phyloP scores from a whole-genome alignment of 1,140 invertebrate genomes.

The Rhopalosiphum maidis region DNA sequence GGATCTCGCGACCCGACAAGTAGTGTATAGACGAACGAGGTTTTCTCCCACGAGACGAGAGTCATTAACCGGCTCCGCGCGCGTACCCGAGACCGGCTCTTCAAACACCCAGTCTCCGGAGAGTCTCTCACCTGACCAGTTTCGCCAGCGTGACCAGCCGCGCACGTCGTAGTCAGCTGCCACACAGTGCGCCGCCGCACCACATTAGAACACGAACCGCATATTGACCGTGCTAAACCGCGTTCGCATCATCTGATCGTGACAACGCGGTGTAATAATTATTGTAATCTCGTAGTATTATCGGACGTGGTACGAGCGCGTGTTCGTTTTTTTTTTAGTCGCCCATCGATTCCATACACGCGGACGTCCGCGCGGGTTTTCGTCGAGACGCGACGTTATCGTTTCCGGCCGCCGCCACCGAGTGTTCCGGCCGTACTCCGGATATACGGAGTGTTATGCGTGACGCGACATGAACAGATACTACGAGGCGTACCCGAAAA shows the following conservation, averaged over 20 bases:
- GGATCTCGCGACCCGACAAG: not conserved
- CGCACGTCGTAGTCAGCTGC: slow-evolving; percentile 36
- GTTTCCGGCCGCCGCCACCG: not conserved
- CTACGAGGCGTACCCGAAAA: slow-evolving; percentile 61
- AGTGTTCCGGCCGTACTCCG: not conserved
- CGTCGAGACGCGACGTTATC: not conserved
- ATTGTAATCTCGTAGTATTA: not conserved
- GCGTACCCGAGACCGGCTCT: slow-evolving; percentile 1
- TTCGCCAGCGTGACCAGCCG: slow-evolving; percentile 28
- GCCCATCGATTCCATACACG: not conserved
- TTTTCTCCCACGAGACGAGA: slow-evolving; percentile 39
- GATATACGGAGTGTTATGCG: slow-evolving; percentile 25
- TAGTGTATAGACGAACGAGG: not conserved
- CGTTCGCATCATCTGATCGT: not conserved
- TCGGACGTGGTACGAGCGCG: not conserved
- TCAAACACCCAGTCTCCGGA: slow-evolving; percentile 54
- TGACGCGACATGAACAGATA: slow-evolving; percentile 61
- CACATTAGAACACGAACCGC: not conserved
- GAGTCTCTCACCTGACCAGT: slow-evolving; percentile 53
- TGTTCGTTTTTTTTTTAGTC: not conserved
- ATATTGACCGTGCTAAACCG: not conserved
- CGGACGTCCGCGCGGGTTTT: not conserved
- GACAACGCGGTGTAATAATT: not conserved
- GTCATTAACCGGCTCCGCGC: slow-evolving; percentile 42
- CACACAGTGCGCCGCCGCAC: not conserved